Conservation (phyloP, 2,888 invertebrate species). For the Trachelus iudaicus region DNA sequence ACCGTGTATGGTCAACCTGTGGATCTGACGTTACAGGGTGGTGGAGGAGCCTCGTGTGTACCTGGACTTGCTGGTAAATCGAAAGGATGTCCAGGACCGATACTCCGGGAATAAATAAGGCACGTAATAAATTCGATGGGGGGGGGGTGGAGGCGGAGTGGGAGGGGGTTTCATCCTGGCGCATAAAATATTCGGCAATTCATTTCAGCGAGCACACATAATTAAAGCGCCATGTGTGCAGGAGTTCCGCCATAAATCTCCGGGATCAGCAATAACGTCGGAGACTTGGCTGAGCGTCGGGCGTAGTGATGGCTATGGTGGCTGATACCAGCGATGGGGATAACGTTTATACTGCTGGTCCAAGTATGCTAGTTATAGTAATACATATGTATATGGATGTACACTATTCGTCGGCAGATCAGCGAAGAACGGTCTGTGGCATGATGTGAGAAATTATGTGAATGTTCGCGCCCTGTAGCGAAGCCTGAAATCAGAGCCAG, state of each 20-base stretch:
- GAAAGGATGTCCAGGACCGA: slow-evolving; percentile 12
- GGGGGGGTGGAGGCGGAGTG: too few species aligned
- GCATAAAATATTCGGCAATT: slow-evolving; percentile 62
- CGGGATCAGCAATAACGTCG: slow-evolving; percentile 62
- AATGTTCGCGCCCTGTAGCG: slow-evolving; percentile 41
- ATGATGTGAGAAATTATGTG: slow-evolving; percentile 60
- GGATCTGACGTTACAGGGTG: background rate
- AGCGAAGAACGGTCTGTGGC: slow-evolving; percentile 48
- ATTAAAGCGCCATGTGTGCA: slow-evolving; percentile 64
- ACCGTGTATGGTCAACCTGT: background rate
- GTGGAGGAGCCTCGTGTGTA: background rate
- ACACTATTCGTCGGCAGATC: slow-evolving; percentile 47
- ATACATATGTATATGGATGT: slow-evolving; percentile 28
- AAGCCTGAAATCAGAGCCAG: background rate
- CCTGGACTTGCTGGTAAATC: background rate
- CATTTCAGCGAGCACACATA: slow-evolving; percentile 56
- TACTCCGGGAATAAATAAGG: slow-evolving; percentile 26
- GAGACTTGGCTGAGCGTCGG: slow-evolving; percentile 51
- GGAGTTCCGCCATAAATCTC: slow-evolving; percentile 60
- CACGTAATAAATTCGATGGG: slow-evolving; percentile 29
- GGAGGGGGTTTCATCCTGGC: slow-evolving; percentile 29
- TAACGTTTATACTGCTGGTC: slow-evolving; percentile 20
- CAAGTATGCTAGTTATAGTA: slow-evolving; percentile 21
- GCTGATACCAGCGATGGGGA: slow-evolving; percentile 25
- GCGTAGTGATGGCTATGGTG: slow-evolving; percentile 32